These are phyloP conservation scores for Poliocrania exsul DNA, from an alignment of 2,797 vertebrate species.

Conservation along the genomic window DNA sequence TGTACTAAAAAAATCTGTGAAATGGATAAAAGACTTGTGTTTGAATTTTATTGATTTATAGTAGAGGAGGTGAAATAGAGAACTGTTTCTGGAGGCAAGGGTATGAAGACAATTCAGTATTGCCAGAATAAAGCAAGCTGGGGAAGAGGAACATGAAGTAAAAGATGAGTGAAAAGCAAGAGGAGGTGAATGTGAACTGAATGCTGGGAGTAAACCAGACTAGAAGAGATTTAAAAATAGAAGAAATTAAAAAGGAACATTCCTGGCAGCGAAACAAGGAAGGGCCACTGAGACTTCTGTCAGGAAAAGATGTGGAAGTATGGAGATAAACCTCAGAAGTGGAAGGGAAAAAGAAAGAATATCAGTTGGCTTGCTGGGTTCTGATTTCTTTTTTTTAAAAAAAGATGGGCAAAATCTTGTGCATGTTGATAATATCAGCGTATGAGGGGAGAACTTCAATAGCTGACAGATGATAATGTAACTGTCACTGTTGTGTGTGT, in stretches of 20 bases:
- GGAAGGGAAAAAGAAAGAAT: background rate
- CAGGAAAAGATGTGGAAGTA: background rate
- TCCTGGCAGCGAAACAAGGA: background rate
- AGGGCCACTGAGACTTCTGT: background rate
- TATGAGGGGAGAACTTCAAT: background rate
- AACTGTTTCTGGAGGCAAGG: background rate
- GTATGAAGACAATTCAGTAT: background rate
- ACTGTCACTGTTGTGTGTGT: background rate
- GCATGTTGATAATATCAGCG: background rate
- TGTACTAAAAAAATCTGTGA: background rate
- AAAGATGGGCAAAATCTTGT: background rate
- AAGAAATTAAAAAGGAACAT: background rate
- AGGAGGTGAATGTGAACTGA: background rate
- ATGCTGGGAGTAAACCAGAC: background rate
- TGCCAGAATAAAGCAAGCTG: background rate
- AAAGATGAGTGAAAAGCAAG: background rate
- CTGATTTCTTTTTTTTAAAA: background rate
- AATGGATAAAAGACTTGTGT: background rate
- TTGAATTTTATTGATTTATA: background rate
- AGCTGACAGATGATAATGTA: background rate
- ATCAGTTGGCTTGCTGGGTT: background rate
- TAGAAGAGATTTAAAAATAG: background rate
- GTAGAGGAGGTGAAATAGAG: background rate
- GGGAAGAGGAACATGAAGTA: background rate
- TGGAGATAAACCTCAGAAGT: background rate